A percentile compares a stretch with the other conserved stretches of the same genome.
Conservation (phyloP, 1,140 invertebrate species). For the Helicoverpa zea region DNA sequence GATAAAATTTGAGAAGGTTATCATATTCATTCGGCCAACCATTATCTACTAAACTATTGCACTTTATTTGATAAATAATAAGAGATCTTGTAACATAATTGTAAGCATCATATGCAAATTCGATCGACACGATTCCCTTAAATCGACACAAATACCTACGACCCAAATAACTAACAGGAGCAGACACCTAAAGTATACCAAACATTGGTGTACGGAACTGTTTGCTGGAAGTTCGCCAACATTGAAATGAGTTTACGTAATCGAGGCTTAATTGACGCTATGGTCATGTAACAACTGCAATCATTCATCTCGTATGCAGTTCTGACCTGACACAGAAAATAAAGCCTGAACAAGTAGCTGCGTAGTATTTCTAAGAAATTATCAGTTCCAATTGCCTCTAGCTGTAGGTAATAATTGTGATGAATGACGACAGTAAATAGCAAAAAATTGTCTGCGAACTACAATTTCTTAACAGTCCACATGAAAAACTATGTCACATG, state of each 20-base stretch:
- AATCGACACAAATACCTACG: not conserved
- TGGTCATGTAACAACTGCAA: slow-evolving; percentile 39
- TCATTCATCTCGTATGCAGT: slow-evolving; percentile 27
- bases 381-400: slow-evolving; percentile 30
- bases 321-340: slow-evolving; percentile 25
- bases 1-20: not conserved
- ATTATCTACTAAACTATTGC: too few relatives aligned
- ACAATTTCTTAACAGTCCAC: slow-evolving; percentile 27
- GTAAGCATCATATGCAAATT: too few relatives aligned
- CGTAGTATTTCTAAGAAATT: slow-evolving; percentile 25
- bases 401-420: slow-evolving; percentile 35
- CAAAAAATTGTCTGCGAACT: slow-evolving; percentile 48
- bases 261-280: slow-evolving; percentile 27
- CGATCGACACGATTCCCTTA: not conserved
- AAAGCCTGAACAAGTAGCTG: slow-evolving; percentile 1
- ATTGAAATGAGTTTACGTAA: slow-evolving; percentile 43
- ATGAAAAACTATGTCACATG: slow-evolving; percentile 43
- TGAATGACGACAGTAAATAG: slow-evolving; percentile 14
- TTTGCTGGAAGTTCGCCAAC: slow-evolving; percentile 28
- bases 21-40: not conserved
- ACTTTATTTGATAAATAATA: too few relatives aligned
- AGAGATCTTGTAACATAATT: too few relatives aligned
- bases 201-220: not conserved
- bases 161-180: slow-evolving; percentile 8
- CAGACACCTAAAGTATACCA: slow-evolving; percentile 12